Evolutionary conservation across 2,113 vertebrate species (phyloP), one percentile per base, ranked within the genome.

Genomic region (Apodemus speciosus): DNA sequence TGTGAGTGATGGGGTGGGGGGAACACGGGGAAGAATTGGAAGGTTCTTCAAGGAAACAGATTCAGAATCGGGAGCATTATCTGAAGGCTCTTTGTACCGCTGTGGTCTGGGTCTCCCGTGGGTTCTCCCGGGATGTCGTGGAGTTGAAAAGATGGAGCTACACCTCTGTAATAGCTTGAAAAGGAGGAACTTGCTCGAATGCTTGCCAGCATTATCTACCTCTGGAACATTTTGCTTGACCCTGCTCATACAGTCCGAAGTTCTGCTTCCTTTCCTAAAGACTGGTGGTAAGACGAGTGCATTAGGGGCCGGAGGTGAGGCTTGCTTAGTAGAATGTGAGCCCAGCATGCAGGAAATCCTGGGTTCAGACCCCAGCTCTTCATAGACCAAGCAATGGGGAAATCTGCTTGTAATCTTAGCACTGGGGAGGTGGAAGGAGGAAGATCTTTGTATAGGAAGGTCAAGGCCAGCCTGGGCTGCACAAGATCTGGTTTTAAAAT

Each of bases 211-310:
- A 23, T 66, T 79, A 40, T 73, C 91, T 79, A 40, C 62, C 91
- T 94, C 30, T 58, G 35, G 40, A 92, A 49, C 25, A 30, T 56
- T 87, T 90, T 43, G 16, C 8, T 79, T 43, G 21, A n/a, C 30
- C 0, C 32, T 80, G 30, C 30, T 91, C 85, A 64, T 46, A 75
- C 9, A 79, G 20, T 10, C 32, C 60, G 40, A 46, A 46, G 43
- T 46, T n/a, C 40, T 46, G 43, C 58, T n/a, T 18, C 32, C 90
- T 90, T 88, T 75, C 76, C 90, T 89, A 77, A 93, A 95, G 77
- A 56, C 60, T 20, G 25, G 58, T 62, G 35, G 2, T 27, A 71
- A 21, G 85, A 87, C 94, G 49, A 14, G 43, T 90, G n/a, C 1
- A 0, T 21, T 40, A 72, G 85, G 51, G n/a, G 13, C 7, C 15